Evolutionary conservation across 2,113 vertebrate genomes (phyloP).

Genomic region (Dicerorhinus sumatrensis): DNA sequence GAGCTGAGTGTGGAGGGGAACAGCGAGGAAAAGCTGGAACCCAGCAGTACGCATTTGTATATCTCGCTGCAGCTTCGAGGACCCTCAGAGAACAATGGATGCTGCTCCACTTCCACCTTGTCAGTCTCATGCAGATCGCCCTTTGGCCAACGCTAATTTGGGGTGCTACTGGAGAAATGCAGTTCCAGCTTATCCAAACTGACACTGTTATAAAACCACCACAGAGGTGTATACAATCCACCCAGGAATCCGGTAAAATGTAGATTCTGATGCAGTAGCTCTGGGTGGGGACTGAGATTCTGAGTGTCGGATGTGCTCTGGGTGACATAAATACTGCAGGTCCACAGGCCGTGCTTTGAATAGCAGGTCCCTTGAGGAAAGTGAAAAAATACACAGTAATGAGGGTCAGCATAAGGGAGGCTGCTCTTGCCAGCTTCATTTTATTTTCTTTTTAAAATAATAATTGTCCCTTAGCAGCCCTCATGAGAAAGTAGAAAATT

Average conservation of each 20-base stretch:
- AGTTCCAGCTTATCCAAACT: neutral
- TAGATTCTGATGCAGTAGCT: neutral
- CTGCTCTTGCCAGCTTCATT: neutral
- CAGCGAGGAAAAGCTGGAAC: neutral
- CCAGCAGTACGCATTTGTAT: accelerated
- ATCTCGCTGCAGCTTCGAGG: neutral
- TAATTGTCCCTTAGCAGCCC: neutral
- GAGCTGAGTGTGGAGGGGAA: neutral
- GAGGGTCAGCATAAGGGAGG: neutral
- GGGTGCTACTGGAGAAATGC: neutral
- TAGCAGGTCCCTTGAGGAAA: neutral
- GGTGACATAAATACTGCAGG: neutral
- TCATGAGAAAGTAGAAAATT: neutral
- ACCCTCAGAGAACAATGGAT: accelerated
- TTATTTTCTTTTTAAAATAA: constrained; percentile 42
- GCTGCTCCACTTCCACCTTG: neutral
- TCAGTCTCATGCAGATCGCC: neutral
- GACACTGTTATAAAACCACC: neutral
- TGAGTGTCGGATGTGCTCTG: neutral
- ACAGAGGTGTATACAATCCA: neutral
- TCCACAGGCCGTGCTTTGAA: neutral
- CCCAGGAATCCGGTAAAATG: neutral
- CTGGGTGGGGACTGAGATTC: neutral
- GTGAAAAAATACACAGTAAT: neutral
- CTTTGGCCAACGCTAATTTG: neutral